phyloP scores from a whole-genome alignment of 2,113 vertebrate genomes.

The Zosterops borbonicus region DNA sequence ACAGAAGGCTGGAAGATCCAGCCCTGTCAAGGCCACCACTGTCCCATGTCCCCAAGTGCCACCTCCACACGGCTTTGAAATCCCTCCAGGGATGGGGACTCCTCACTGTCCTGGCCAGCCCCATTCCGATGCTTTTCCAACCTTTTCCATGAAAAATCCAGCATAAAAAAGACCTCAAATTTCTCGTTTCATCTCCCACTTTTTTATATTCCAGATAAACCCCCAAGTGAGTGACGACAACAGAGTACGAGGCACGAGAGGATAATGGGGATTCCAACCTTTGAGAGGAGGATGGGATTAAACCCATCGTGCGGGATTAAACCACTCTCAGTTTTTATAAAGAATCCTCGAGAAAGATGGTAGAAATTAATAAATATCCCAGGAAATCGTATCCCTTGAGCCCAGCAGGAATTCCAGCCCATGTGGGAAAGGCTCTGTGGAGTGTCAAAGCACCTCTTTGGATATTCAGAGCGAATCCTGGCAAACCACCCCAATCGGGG shows the following conservation, averaged over 20 bases:
- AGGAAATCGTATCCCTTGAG: background rate
- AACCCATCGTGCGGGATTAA: no score
- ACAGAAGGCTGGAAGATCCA: background rate
- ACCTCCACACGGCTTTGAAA: background rate
- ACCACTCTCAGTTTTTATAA: background rate
- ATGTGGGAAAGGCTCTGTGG: background rate
- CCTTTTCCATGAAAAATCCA: background rate
- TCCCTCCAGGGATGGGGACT: background rate
- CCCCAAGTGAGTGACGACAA: background rate
- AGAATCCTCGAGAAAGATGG: background rate
- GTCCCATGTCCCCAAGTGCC: background rate
- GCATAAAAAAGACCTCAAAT: background rate
- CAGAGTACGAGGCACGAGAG: background rate
- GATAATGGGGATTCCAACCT: background rate
- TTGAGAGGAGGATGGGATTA: background rate
- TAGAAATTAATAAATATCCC: background rate
- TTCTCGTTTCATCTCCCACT: background rate
- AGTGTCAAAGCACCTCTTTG: slow-evolving; percentile 52
- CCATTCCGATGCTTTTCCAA: background rate
- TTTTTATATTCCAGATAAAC: background rate
- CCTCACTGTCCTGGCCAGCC: no score
- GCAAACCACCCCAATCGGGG: slow-evolving; percentile 62
- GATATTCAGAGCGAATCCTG: slow-evolving; percentile 64
- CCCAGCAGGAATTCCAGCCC: background rate
- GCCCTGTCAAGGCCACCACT: background rate